A percentile compares a stretch with the other conserved stretches of the same genome.
Evolutionary conservation across 1,140 invertebrate species (phyloP).

Genomic region (Drosophila bifasciata): DNA sequence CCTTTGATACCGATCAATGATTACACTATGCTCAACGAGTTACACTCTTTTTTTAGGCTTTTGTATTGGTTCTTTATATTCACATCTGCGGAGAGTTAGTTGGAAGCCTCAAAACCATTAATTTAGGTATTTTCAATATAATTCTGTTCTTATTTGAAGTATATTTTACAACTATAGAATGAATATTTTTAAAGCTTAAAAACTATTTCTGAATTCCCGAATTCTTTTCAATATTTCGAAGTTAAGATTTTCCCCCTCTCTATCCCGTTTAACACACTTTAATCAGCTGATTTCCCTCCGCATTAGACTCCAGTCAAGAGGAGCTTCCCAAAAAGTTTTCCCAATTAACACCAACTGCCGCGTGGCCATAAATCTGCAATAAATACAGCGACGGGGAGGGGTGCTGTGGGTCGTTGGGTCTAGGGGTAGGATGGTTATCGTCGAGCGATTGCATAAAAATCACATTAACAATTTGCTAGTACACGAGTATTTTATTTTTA

Average conservation of each 20-base stretch:
- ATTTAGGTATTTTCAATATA: too few species aligned
- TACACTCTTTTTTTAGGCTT: too few species aligned
- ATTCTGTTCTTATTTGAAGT: too few species aligned
- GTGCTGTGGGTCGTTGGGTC: background rate
- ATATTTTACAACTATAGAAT: too few species aligned
- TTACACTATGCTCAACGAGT: too few species aligned
- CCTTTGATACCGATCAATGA: conserved; percentile 54
- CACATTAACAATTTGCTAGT: conserved; percentile 81
- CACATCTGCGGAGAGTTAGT: background rate
- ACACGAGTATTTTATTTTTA: conserved; percentile 83
- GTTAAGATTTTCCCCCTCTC: too few species aligned
- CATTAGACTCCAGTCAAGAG: conserved; percentile 26
- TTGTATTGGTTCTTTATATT: background rate
- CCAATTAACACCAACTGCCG: conserved; percentile 75
- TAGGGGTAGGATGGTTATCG: background rate
- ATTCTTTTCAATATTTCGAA: background rate
- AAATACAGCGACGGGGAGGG: conserved; percentile 41
- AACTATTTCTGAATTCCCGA: background rate
- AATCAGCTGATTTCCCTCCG: conserved; percentile 19
- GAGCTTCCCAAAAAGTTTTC: conserved; percentile 27
- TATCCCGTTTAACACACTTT: conserved; percentile 15
- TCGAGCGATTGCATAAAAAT: conserved; percentile 73
- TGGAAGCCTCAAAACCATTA: too few species aligned
- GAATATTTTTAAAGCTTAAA: too few species aligned
- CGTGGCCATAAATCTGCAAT: conserved; percentile 64